phyloP scores from a whole-genome alignment of 2,888 invertebrate genomes.

The Philereme vetulata region DNA sequence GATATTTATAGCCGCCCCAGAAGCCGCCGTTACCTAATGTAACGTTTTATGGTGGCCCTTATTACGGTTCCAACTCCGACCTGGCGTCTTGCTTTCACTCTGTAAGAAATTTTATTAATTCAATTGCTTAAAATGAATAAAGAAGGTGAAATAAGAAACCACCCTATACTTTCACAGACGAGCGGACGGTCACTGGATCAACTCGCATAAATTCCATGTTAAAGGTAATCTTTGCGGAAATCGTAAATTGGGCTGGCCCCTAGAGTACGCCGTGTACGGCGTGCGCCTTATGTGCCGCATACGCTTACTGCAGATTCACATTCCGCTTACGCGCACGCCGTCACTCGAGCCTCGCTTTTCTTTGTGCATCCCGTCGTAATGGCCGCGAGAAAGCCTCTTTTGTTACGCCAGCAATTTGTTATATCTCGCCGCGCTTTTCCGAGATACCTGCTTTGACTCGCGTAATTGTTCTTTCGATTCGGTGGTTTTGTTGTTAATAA shows the following conservation, averaged over 20 bases:
- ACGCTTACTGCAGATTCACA: slow-evolving; percentile 66
- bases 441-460: slow-evolving; percentile 78
- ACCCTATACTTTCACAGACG: slow-evolving; percentile 34
- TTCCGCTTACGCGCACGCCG: slow-evolving; percentile 47
- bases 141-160: slow-evolving; percentile 46
- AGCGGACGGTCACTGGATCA: slow-evolving; percentile 56
- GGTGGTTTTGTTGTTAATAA: slow-evolving; percentile 76
- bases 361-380: slow-evolving; percentile 74
- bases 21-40: slow-evolving; percentile 83
- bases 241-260: slow-evolving; percentile 74
- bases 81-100: slow-evolving; percentile 57
- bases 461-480: slow-evolving; percentile 81
- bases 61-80: slow-evolving; percentile 75
- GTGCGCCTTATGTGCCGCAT: slow-evolving; percentile 62
- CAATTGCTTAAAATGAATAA: slow-evolving; percentile 57
- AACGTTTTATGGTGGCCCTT: slow-evolving; percentile 82
- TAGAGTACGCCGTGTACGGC: slow-evolving; percentile 31
- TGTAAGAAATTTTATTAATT: slow-evolving; percentile 64
- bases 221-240: slow-evolving; percentile 80
- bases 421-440: slow-evolving; percentile 77
- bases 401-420: slow-evolving; percentile 80
- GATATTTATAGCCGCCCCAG: slow-evolving; percentile 83
- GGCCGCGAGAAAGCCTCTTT: slow-evolving; percentile 81
- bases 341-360: slow-evolving; percentile 59
- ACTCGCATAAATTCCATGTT: slow-evolving; percentile 68